Evolutionary conservation across 1,140 invertebrate species (phyloP).

Genomic region (Diplogasteroides magnus): DNA sequence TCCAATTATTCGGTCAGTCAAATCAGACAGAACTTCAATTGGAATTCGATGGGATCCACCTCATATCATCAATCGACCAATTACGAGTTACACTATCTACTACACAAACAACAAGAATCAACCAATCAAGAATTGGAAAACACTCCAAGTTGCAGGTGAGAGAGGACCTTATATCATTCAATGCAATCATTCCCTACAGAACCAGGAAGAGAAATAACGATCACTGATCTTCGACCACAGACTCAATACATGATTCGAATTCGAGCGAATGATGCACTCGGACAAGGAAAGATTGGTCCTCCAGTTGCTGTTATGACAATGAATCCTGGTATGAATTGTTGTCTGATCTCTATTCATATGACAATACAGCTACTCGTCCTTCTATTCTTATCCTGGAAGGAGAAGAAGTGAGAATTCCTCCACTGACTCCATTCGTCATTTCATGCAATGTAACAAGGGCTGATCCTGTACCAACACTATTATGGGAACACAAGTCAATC

Average conservation of each 20-base stretch:
- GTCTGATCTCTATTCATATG: neutral
- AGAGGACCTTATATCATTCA: neutral
- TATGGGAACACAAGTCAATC: constrained; percentile 34
- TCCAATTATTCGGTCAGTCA: constrained; percentile 38
- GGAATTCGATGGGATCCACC: constrained; percentile 50
- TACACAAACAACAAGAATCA: constrained; percentile 51
- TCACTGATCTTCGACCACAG: constrained; percentile 42
- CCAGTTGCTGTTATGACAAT: constrained; percentile 46
- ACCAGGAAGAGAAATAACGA: constrained; percentile 35
- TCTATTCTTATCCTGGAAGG: constrained; percentile 44
- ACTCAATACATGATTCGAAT: constrained; percentile 49
- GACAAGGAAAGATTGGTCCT: constrained; percentile 50
- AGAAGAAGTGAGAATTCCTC: constrained; percentile 44
- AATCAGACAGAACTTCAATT: constrained; percentile 43
- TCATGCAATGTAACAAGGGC: constrained; percentile 48
- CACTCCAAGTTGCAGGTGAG: constrained; percentile 36
- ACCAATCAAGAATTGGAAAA: constrained; percentile 49
- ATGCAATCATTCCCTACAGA: constrained; percentile 31
- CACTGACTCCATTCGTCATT: constrained; percentile 41
- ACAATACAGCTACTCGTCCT: constrained; percentile 38
- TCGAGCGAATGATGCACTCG: constrained; percentile 49
- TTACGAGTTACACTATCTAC: constrained; percentile 51
- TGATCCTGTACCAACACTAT: constrained; percentile 44
- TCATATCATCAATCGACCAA: constrained; percentile 48
- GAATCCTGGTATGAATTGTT: constrained; percentile 35